These are phyloP conservation scores for Carcina quercana DNA, from an alignment of 2,888 invertebrate genomes.

Conservation along the genomic window DNA sequence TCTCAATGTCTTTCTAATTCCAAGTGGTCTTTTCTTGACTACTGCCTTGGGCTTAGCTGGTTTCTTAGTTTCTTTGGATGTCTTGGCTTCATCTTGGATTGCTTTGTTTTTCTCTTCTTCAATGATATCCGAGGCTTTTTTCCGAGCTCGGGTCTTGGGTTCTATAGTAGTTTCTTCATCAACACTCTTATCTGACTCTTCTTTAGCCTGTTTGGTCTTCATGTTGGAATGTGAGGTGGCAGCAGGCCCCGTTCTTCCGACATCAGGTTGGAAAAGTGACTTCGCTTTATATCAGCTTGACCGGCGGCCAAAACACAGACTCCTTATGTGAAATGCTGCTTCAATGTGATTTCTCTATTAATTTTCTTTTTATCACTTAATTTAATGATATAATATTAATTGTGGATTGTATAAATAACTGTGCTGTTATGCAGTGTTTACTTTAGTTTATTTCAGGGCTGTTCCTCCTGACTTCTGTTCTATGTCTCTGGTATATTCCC, in stretches of 20 bases:
- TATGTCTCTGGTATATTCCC: too few species aligned
- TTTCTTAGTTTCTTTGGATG: constrained; percentile 60
- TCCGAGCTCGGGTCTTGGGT: constrained; percentile 66
- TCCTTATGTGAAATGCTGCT: too few species aligned
- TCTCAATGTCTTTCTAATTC: constrained; percentile 60
- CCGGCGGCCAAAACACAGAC: too few species aligned
- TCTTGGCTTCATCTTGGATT: constrained; percentile 58
- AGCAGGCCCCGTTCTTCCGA: constrained; percentile 60
- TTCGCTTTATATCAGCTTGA: too few species aligned
- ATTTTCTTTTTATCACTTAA: too few species aligned
- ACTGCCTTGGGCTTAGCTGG: constrained; percentile 51
- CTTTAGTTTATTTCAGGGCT: too few species aligned
- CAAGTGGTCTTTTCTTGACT: constrained; percentile 59
- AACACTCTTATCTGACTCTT: constrained; percentile 57
- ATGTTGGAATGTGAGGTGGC: constrained; percentile 69
- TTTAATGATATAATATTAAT: too few species aligned
- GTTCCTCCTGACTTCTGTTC: too few species aligned
- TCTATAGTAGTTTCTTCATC: constrained; percentile 60
- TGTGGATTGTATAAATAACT: too few species aligned
- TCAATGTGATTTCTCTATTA: too few species aligned
- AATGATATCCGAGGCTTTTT: constrained; percentile 55
- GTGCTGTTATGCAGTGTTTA: too few species aligned
- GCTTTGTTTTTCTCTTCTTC: constrained; percentile 55
- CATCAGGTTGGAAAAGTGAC: constrained; percentile 63
- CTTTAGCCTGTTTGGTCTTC: constrained; percentile 68